Evolutionary conservation across 2,888 invertebrate species (phyloP), one percentile per base, ranked within the genome.

Genomic region (Calameuta idolon): DNA sequence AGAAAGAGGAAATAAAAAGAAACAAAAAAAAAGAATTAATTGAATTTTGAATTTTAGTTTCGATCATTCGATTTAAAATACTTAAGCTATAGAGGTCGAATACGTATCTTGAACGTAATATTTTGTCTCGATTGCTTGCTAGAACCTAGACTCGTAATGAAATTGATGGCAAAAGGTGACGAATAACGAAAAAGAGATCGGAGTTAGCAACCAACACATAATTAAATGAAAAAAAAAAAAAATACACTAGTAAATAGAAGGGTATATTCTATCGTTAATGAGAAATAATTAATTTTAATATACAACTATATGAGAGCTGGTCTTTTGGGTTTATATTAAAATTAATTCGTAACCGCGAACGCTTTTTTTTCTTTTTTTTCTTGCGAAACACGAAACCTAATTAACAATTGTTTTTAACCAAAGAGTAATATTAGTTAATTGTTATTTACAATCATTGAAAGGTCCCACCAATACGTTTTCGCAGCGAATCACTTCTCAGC

Each of bases 381-480:
- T 80, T 81, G 77, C 82, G 35, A 77, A 77, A 75, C 37, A 34
- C 75, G n/a, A 71, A 80, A 75, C 75, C 74, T 80, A 80, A 82
- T 82, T 83, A 83, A 83, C 85, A 87, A 87, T 88, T 86, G 87
- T 90, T 89, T 89, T 86, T 88, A 90, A 89, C 90, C 90, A 90
- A 90, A 90, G 89, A 90, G 84, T 90, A 90, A 88, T 87, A 85
- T 89, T 89, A 87, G 83, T 84, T 85, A 84, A 69, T 71, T 34
- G 69, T 73, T n/a, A n/a, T 76, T 73, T 30, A 15, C n/a, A 71
- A 12, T 34, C 33, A 75, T 69, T 73, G 55, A 74, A 69, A 69
- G 76, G 77, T 71, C 80, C 80, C 82, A 81, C 76, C 80, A 81
- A 81, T 79, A 83, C 83, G 82, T 82, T 79, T 80, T 79, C 76